Evolutionary conservation across 1,140 invertebrate species (phyloP), one percentile per base, ranked within the genome.

Genomic region (Stegodyphus dumicola): DNA sequence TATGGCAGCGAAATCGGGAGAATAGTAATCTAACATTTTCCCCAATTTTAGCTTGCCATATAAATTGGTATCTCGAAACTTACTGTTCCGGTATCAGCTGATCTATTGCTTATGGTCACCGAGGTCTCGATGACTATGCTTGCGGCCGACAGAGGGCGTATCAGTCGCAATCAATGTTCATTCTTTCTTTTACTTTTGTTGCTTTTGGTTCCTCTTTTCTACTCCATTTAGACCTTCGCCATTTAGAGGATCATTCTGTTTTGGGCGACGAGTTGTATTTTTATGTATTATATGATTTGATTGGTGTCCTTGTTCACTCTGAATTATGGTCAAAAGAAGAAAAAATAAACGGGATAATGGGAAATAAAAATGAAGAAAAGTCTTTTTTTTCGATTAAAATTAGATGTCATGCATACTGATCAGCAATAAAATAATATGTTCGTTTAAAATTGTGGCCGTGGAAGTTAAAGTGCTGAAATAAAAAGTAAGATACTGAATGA

Each of bases 161-260:
- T 78, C 77, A 78, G 53, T 78, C 18, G 77, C 77, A 67, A 78
- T 78, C 77, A 78, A 78, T 78, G 77, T 78, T 60, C 77, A 49
- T 51, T 6, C 77, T 78, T 77, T 78, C 33, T 78, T 69, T 78
- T 51, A 65, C 77, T 18, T 48, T 69, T 75, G 60, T 75, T 78
- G 48, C 18, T 69, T 66, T 18, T n/a, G 33, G 33, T 13, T 17
- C 9, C 49, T 54, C 77, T 78, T 78, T 78, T 78, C 77, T 66
- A 78, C 49, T 78, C 60, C 77, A 78, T 78, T 78, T 78, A 53
- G 33, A 54, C 54, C 77, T 78, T 52, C 77, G 64, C 69, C 77
- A 78, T 78, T 78, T 78, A 71, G 70, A 78, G 77, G 53, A 66
- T 78, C 77, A 78, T 60, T 78, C 60, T 75, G 73, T 78, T 66